Conservation (phyloP, 2,888 invertebrate species). For the Pinctada fucata region DNA sequence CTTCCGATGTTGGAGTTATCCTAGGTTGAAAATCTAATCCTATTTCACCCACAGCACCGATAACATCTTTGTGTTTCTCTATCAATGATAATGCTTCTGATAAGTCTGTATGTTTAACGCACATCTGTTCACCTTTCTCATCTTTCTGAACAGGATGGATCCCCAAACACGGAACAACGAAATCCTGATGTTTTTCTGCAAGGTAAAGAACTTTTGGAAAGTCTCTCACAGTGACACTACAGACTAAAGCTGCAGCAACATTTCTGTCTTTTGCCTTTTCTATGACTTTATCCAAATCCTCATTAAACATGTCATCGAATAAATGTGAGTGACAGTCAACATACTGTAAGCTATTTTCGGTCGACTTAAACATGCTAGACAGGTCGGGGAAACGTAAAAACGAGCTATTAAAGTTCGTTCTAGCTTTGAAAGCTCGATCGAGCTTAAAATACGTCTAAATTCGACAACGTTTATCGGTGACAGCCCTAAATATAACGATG, state of each 20-base stretch:
- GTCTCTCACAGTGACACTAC: slow-evolving; percentile 50
- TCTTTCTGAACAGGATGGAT: slow-evolving; percentile 66
- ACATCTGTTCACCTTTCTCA: slow-evolving; percentile 8
- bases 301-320: slow-evolving; percentile 46
- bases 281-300: slow-evolving; percentile 54
- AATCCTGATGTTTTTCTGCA: slow-evolving; percentile 59
- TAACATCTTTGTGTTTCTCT: slow-evolving; percentile 64
- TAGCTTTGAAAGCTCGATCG: too few species aligned
- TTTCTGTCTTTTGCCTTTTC: slow-evolving; percentile 54
- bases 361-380: too few species aligned
- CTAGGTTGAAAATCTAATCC: slow-evolving; percentile 77
- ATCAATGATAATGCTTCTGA: slow-evolving; percentile 70
- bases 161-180: slow-evolving; percentile 68
- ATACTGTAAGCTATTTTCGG: not conserved
- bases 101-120: slow-evolving; percentile 59
- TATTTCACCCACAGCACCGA: slow-evolving; percentile 77
- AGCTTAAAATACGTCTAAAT: too few species aligned
- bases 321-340: slow-evolving; percentile 61
- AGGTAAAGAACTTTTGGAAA: slow-evolving; percentile 56
- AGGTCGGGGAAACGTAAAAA: too few species aligned
- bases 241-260: slow-evolving; percentile 56
- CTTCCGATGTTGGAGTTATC: slow-evolving; percentile 69
- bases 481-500: too few species aligned
- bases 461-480: too few species aligned
- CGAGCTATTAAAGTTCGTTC: too few species aligned